A percentile compares a stretch with the other conserved stretches of the same genome.
Conservation (phyloP, 2,797 vertebrate species). For the Enteromius fasciolatus region DNA sequence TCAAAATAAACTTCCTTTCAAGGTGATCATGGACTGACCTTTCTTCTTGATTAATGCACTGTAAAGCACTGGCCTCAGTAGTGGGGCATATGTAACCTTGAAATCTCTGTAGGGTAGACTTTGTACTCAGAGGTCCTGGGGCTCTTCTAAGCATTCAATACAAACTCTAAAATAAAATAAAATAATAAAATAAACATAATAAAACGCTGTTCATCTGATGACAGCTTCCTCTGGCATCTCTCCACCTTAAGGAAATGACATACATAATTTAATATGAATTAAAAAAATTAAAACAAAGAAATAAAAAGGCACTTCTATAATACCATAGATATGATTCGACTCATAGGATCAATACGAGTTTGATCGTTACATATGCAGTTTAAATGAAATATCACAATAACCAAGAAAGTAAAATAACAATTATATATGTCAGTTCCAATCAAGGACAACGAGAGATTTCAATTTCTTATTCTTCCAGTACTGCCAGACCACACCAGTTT, state of each 20-base stretch:
- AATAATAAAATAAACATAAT: neutral
- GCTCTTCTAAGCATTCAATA: conserved; percentile 76
- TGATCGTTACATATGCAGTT: conserved; percentile 71
- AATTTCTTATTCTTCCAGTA: conserved; percentile 77
- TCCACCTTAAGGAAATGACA: conserved; percentile 80
- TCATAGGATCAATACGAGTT: conserved; percentile 77
- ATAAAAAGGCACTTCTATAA: conserved; percentile 77
- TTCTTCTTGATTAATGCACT: neutral
- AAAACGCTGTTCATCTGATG: conserved; percentile 67
- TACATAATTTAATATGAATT: conserved; percentile 74
- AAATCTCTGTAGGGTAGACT: conserved; percentile 58
- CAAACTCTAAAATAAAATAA: conserved; percentile 56
- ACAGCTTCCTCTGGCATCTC: conserved; percentile 71
- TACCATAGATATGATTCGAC: conserved; percentile 70
- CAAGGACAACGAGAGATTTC: conserved; percentile 71
- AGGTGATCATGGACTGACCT: neutral
- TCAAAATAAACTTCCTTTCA: conserved; percentile 7
- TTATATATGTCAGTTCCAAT: conserved; percentile 82
- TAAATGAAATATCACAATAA: conserved; percentile 69
- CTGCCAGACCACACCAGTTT: conserved; percentile 79
- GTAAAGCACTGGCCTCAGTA: neutral
- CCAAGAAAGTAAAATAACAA: conserved; percentile 69
- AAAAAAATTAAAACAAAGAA: conserved; percentile 64
- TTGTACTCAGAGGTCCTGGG: conserved; percentile 74
- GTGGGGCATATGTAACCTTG: conserved; percentile 5